phyloP scores from a whole-genome alignment of 2,797 vertebrate species.

The Spinibarbus caldwelli region DNA sequence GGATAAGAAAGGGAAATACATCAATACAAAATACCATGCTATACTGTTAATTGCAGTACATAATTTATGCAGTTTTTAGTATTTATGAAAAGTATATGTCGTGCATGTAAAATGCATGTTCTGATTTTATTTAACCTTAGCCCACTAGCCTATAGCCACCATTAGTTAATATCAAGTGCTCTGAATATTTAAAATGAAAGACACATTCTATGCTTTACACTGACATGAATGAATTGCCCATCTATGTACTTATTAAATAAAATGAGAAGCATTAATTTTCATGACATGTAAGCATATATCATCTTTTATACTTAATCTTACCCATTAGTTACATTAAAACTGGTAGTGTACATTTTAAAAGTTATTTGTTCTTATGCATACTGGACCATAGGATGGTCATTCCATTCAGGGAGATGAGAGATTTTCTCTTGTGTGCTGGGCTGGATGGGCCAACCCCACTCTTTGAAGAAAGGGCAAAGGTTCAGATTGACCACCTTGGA shows the following conservation, averaged over 20 bases:
- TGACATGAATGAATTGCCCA: background rate
- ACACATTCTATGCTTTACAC: background rate
- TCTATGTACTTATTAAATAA: background rate
- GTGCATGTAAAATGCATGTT: background rate
- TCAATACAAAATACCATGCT: background rate
- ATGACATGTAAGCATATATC: background rate
- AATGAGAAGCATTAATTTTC: background rate
- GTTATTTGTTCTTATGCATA: constrained; percentile 58
- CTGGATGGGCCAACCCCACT: constrained; percentile 86
- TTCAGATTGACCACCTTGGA: constrained; percentile 79
- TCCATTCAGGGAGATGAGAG: constrained; percentile 77
- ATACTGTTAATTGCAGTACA: background rate
- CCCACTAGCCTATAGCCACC: background rate
- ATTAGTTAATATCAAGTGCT: background rate
- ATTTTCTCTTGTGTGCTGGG: constrained; percentile 73
- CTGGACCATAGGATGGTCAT: constrained; percentile 80
- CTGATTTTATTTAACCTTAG: background rate
- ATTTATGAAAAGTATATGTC: background rate
- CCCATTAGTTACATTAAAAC: background rate
- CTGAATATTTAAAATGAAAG: background rate
- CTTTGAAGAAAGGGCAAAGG: constrained; percentile 81
- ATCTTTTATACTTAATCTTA: background rate
- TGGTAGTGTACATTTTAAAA: background rate
- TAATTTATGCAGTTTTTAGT: background rate
- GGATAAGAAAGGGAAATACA: background rate